Percentiles rank a stretch among this genome's conserved stretches.
Conservation (phyloP, 2,797 vertebrate species). For the Gobio occitaniae region DNA sequence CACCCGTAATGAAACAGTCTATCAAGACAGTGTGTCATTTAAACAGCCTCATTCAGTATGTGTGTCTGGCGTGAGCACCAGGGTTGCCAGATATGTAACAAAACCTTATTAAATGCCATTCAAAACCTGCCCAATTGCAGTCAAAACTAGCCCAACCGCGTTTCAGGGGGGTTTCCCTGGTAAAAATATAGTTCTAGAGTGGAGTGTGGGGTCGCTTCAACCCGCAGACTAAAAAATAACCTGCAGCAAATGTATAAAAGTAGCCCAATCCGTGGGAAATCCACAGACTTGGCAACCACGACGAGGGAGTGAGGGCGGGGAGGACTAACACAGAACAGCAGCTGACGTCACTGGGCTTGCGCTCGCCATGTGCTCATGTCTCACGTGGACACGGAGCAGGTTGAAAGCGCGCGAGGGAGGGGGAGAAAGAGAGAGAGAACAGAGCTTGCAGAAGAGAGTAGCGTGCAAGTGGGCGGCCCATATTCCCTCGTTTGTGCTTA, state of each 20-base stretch:
- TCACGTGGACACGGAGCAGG: conserved; percentile 81
- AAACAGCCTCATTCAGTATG: conserved; percentile 42
- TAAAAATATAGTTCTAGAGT: not conserved
- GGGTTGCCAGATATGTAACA: not conserved
- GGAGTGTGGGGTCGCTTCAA: not conserved
- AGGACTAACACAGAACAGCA: conserved; percentile 56
- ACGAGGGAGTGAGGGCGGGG: conserved; percentile 52
- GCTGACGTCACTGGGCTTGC: conserved; percentile 74
- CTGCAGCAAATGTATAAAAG: not conserved
- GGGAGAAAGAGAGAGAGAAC: not conserved
- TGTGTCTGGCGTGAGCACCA: conserved; percentile 31
- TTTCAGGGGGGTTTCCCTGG: not conserved
- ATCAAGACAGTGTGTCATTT: not conserved
- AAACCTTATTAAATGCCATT: not conserved
- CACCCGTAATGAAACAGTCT: not conserved
- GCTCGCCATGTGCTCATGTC: conserved; percentile 84
- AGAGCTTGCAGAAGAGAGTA: conserved; percentile 36
- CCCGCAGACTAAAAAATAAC: not conserved
- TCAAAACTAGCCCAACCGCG: not conserved
- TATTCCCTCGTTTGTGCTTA: conserved; percentile 32
- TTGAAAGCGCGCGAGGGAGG: conserved; percentile 27
- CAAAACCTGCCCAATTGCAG: not conserved
- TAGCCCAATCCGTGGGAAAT: not conserved
- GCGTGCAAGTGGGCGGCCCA: conserved; percentile 39
- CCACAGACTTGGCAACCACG: not conserved